Conservation (phyloP, 1,140 invertebrate species). For the Ceratitis capitata region DNA sequence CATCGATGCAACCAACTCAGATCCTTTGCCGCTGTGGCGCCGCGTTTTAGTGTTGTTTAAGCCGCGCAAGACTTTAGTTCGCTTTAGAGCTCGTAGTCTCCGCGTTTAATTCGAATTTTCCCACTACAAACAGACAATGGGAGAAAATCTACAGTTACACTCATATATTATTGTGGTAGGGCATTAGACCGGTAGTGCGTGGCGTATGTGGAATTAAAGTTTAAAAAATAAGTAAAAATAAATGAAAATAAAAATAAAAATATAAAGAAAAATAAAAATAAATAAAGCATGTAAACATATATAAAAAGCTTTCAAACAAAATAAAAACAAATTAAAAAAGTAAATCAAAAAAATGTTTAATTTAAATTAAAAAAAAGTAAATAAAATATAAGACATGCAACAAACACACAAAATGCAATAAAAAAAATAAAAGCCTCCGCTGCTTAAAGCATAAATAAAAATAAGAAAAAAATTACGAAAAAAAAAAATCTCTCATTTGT, state of each 20-base stretch:
- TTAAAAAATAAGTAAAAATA: neutral
- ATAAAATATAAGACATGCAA: no score
- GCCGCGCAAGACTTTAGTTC: neutral
- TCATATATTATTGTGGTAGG: neutral
- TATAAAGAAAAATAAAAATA: neutral
- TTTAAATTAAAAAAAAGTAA: no score
- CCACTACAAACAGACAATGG: neutral
- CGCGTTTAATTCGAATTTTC: neutral
- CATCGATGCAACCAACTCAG: no score
- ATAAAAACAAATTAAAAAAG: no score
- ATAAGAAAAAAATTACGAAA: neutral
- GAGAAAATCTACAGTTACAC: neutral
- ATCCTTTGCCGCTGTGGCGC: neutral
- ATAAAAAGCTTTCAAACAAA: no score
- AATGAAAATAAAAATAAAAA: neutral
- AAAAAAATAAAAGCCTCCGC: neutral
- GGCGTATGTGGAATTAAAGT: neutral
- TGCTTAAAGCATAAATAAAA: neutral
- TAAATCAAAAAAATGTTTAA: no score
- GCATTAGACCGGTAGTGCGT: neutral
- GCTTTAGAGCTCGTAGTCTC: neutral
- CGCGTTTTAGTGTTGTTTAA: constrained; percentile 13
- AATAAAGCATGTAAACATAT: neutral
- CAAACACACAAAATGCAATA: no score
- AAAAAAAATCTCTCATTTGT: neutral